Evolutionary conservation across 2,888 invertebrate species (phyloP), one percentile per base, ranked within the genome.

Genomic region (Hylaea fasciaria): DNA sequence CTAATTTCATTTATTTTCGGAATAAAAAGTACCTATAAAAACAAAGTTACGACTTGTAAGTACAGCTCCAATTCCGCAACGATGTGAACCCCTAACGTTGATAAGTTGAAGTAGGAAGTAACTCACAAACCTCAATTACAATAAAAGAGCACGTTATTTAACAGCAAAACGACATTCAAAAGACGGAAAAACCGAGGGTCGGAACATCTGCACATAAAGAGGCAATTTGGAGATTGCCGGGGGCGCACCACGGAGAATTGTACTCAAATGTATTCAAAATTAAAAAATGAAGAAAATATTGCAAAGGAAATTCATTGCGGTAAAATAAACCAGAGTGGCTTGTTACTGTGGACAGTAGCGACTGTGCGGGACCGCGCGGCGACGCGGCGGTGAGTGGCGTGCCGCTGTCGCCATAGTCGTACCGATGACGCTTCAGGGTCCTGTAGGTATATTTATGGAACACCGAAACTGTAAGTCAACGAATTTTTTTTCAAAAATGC

Each of bases 151-250:
- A 87, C 85, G 86, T 91, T 92, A 91, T 91, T 91, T 91, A 91
- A 87, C 91, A 86, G 89, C 87, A 88, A 89, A 91, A 89, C 87
- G 91, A 91, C 91, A 91, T 91, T 91, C 89, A 91, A 91, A 90
- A 91, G 91, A 91, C 86, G 89, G 89, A 88, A 91, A 89, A 89
- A 86, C 87, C 88, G 90, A 87, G 91, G 90, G 89, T 89, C 82
- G 91, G 87, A 89, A 89, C 91, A 90, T 92, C 91, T 91, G 91
- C 88, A 90, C 91, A 91, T 91, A 92, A 92, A 92, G 91, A 91
- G 91, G 91, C 91, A 92, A 92, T 92, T 92, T 92, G 91, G 86
- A 91, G 87, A 92, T 92, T 92, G 91, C 91, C 91, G 86, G 86
- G 88, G 91, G 91, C 91, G 88, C 78, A 83, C 85, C 86, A 83